Base-by-base conservation (phyloP, 92 coral and sea anemone species). In the Diadumene lineata region DNA sequence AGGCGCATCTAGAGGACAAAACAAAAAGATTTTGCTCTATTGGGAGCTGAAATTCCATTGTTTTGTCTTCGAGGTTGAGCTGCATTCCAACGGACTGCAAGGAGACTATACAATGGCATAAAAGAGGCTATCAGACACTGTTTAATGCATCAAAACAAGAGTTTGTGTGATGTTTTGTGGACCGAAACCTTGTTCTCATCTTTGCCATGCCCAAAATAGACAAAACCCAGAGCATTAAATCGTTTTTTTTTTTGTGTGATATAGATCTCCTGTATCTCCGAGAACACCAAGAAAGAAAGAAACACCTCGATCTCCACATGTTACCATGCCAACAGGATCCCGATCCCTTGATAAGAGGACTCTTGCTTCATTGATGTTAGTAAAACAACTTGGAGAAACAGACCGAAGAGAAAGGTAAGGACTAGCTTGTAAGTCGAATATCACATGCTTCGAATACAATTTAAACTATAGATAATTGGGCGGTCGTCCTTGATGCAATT, bases 301-400 rank as follows among this genome's bases (percentile, higher is more conserved):
- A 64, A 74, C 66, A n/a, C 43, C 90, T n/a, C 72, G 83, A 32
- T 64, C 82, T 17, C 78, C 79, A n/a, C 96, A 96, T 43, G 89
- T 96, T 25, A 68, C 93, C 57, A 82, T 86, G 89, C 78, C 92
- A 8, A 87, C 94, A 0, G 94, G 97, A 22, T 71, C 61, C 77
- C 97, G 99, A 50, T 88, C 97, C 31, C 69, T 96, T 48, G 97
- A 91, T 81, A 96, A 92, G 78, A 87, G 92, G 53, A 89, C 97
- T 11, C 66, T 96, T 11, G 99, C 99, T 0, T 91, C 99, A 29
- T 76, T 96, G 23, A 86, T 96, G 90, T 75, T 96, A 17, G 97
- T 96, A 69, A 85, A 50, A 61, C 97, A 92, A 69, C 78, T 96
- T 32, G 97, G 97, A 57, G 97, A 89, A 43, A 56, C 83, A 8